Evolutionary conservation across 1,140 invertebrate species (phyloP).

Genomic region (Hycleus cichorii): DNA sequence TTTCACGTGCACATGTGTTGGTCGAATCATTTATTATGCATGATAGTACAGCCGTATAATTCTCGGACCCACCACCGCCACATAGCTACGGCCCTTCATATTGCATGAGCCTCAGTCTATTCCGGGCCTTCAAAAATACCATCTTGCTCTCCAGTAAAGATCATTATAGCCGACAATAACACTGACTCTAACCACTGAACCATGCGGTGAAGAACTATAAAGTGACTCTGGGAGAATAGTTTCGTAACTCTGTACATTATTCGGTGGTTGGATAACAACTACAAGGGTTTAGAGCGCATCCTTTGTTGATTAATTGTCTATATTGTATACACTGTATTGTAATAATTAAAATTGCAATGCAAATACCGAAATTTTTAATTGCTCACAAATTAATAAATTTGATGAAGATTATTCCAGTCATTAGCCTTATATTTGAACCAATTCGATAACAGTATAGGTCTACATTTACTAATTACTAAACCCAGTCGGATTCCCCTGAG

Average conservation of each 20-base stretch:
- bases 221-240: conserved; percentile 26
- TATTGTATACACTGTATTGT: background rate
- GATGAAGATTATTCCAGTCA: too few species aligned
- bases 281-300: conserved; percentile 13
- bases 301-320: conserved; percentile 25
- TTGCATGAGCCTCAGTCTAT: conserved; percentile 14
- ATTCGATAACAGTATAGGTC: too few species aligned
- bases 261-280: conserved; percentile 20
- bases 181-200: conserved; percentile 17
- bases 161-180: conserved; percentile 24
- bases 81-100: conserved; percentile 10
- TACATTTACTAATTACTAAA: too few species aligned
- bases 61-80: conserved; percentile 4
- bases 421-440: too few species aligned
- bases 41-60: conserved; percentile 9
- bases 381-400: too few species aligned
- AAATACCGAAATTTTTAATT: too few species aligned
- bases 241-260: conserved; percentile 26
- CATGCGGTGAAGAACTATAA: conserved; percentile 26
- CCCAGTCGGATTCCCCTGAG: too few species aligned
- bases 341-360: too few species aligned
- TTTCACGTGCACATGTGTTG: background rate
- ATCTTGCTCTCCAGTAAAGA: conserved; percentile 8
- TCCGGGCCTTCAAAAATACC: background rate
- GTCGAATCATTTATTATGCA: conserved; percentile 13